phyloP scores from a whole-genome alignment of 1,140 invertebrate genomes.

The Drosophila ficusphila region DNA sequence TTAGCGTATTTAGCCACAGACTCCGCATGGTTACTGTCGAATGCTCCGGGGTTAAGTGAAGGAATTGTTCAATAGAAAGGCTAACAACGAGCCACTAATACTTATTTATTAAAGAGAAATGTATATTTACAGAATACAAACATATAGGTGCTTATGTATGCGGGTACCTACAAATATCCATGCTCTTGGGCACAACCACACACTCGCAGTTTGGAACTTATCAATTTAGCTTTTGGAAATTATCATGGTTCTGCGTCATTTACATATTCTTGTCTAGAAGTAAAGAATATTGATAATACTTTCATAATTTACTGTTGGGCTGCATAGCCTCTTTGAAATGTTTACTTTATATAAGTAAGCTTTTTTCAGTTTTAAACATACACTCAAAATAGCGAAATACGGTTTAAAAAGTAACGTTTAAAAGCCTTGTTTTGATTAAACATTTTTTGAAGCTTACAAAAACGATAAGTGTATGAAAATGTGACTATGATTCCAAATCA shows the following conservation, averaged over 20 bases:
- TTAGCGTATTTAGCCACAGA: constrained; percentile 33
- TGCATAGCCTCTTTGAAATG: too few species aligned
- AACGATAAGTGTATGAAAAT: too few species aligned
- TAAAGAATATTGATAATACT: background rate
- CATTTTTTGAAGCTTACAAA: too few species aligned
- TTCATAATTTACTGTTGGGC: too few species aligned
- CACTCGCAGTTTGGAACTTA: constrained; percentile 23
- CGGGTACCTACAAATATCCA: constrained; percentile 16
- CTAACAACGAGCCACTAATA: constrained; percentile 26
- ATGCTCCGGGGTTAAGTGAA: constrained; percentile 38
- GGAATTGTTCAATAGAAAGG: constrained; percentile 29
- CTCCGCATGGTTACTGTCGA: constrained; percentile 37
- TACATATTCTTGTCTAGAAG: constrained; percentile 5
- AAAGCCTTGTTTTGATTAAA: too few species aligned
- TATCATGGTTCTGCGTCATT: constrained; percentile 38
- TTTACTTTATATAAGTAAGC: too few species aligned
- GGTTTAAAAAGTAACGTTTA: too few species aligned
- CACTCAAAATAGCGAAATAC: too few species aligned
- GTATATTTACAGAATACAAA: constrained; percentile 42
- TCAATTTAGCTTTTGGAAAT: constrained; percentile 33
- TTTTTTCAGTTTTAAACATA: too few species aligned
- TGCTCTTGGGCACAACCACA: constrained; percentile 13
- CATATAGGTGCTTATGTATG: constrained; percentile 34
- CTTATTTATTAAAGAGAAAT: constrained; percentile 34
- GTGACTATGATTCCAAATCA: too few species aligned